A percentile compares a stretch with the other conserved stretches of the same genome.
Evolutionary conservation across 2,888 invertebrate genomes (phyloP).

Genomic region (Pyrocoelia pectoralis): DNA sequence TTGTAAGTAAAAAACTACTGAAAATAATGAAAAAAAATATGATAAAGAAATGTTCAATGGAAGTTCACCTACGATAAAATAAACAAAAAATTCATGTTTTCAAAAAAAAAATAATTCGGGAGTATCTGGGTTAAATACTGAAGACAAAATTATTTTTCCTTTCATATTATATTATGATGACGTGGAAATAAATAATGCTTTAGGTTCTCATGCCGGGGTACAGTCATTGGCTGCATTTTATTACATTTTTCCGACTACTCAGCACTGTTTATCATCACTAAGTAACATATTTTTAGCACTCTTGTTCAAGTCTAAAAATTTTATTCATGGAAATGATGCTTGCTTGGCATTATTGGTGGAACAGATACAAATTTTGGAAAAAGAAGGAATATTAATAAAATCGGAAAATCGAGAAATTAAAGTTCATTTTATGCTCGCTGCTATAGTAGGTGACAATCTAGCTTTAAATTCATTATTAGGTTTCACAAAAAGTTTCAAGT

Average conservation of each 20-base stretch:
- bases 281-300: background rate
- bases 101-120: too few relatives aligned
- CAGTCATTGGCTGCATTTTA: constrained; percentile 2
- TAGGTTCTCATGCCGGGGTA: background rate
- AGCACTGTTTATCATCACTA: background rate
- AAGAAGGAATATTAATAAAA: background rate
- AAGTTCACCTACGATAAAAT: too few relatives aligned
- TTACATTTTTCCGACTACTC: background rate
- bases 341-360: background rate
- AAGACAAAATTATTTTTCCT: background rate
- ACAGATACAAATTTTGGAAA: background rate
- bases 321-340: background rate
- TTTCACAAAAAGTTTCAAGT: constrained; percentile 12
- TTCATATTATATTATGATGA: constrained; percentile 1
- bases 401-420: too few relatives aligned
- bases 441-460: constrained; percentile 13
- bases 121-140: too few relatives aligned
- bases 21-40: too few relatives aligned
- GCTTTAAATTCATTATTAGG: background rate
- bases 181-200: background rate
- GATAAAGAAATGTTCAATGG: too few relatives aligned
- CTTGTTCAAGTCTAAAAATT: background rate
- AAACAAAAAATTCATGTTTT: too few relatives aligned
- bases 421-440: constrained; percentile 9
- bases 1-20: too few relatives aligned